phyloP scores from a whole-genome alignment of 2,113 vertebrate genomes.

The Struthio camelus region DNA sequence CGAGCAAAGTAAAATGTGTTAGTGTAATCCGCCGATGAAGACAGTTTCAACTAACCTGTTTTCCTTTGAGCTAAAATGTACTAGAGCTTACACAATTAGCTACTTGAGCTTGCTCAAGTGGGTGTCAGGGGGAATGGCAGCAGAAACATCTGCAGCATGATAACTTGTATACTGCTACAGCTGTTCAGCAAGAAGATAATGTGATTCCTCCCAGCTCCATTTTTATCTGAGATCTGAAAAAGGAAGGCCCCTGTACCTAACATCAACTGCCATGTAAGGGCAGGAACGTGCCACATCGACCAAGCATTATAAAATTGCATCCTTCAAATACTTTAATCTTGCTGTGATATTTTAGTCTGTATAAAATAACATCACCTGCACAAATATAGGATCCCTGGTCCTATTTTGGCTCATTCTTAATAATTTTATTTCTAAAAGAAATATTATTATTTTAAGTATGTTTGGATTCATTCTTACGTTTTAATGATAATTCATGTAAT shows the following conservation, averaged over 20 bases:
- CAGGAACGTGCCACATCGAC: fast-evolving
- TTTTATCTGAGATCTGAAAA: not conserved
- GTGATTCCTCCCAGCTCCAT: not conserved
- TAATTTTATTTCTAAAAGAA: not conserved
- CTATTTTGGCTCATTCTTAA: not conserved
- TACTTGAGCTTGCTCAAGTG: not conserved
- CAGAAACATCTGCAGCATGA: not conserved
- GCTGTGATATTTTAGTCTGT: not conserved
- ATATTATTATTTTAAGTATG: not conserved
- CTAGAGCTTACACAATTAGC: not conserved
- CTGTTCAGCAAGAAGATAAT: not conserved
- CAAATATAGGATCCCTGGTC: not conserved
- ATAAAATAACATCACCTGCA: not conserved
- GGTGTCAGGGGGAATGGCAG: not conserved
- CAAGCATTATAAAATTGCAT: not conserved
- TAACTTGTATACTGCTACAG: not conserved
- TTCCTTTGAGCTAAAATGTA: not conserved
- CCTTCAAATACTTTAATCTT: not conserved
- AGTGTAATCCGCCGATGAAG: not conserved
- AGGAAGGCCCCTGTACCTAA: not conserved
- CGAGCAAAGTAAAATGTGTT: not conserved
- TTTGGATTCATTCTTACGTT: not conserved
- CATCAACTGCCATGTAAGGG: not conserved
- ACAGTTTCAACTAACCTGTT: not conserved
- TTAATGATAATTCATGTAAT: not conserved